phyloP scores from a whole-genome alignment of 2,113 vertebrate genomes.

The Equus quagga region DNA sequence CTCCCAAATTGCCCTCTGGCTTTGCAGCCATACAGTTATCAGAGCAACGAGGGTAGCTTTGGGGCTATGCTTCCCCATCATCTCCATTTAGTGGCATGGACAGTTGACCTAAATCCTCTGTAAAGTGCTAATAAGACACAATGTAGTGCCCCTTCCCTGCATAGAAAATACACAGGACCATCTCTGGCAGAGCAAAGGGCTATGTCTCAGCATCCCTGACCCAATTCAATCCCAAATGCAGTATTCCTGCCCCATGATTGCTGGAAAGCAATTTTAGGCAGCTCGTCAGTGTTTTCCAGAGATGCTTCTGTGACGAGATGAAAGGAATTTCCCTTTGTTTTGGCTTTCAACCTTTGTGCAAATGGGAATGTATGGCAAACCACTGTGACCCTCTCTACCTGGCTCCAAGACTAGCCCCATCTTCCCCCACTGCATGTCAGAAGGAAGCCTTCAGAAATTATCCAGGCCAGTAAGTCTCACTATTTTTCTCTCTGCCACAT shows the following conservation, averaged over 20 bases:
- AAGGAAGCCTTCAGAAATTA: neutral
- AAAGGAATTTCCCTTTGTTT: neutral
- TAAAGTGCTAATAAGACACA: neutral
- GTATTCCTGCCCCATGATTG: rapidly evolving
- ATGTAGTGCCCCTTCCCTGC: too few relatives aligned
- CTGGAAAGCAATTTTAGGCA: neutral
- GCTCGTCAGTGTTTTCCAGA: neutral
- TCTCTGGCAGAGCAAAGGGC: neutral
- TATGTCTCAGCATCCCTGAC: neutral
- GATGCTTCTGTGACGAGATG: neutral
- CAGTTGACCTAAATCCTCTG: neutral
- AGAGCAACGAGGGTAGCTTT: neutral
- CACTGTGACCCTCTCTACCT: neutral
- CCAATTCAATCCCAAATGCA: neutral
- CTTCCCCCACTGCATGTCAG: neutral
- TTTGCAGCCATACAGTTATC: neutral
- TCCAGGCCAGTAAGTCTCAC: neutral
- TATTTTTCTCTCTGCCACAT: neutral
- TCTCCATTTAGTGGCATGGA: neutral
- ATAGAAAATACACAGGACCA: neutral
- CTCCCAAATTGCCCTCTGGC: neutral
- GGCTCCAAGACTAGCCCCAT: rapidly evolving
- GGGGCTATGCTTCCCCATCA: neutral
- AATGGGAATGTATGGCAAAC: neutral
- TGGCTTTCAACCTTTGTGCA: neutral